phyloP scores from a whole-genome alignment of 1,140 invertebrate genomes.

The Nasonia vitripennis region DNA sequence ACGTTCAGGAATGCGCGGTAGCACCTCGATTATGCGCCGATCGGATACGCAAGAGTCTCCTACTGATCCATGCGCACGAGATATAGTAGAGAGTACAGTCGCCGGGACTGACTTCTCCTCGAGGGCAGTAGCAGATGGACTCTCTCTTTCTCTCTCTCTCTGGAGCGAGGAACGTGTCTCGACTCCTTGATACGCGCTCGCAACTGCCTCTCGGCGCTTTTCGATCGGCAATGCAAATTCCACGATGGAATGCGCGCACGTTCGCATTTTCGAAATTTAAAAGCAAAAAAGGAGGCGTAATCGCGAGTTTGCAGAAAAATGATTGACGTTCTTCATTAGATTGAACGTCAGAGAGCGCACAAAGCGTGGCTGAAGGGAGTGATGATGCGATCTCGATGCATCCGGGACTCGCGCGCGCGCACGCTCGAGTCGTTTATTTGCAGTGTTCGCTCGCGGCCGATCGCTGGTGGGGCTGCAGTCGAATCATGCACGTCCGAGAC shows the following conservation, averaged over 20 bases:
- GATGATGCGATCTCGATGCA: background rate
- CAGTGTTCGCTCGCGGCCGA: background rate
- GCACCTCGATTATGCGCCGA: conserved; percentile 1
- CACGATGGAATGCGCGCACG: background rate
- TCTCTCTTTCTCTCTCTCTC: background rate
- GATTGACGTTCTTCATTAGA: conserved; percentile 1
- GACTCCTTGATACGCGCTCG: conserved; percentile 13
- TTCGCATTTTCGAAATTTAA: background rate
- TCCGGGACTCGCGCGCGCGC: no score
- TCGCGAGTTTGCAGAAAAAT: background rate
- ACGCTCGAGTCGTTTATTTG: background rate
- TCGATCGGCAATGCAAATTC: conserved; percentile 15
- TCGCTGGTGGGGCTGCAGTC: conserved; percentile 33
- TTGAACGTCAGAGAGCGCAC: background rate
- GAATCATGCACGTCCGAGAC: conserved; percentile 36
- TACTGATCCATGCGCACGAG: conserved; percentile 40
- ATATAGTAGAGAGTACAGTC: conserved; percentile 1
- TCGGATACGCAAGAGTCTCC: background rate
- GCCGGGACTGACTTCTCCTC: background rate
- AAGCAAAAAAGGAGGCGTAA: background rate
- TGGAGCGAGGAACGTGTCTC: conserved; percentile 14
- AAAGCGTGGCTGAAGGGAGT: background rate
- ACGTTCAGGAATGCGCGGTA: conserved; percentile 19
- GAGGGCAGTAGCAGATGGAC: background rate
- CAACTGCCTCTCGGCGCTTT: background rate